These are phyloP conservation scores for Oscheius sp. DNA, from an alignment of 1,140 invertebrate species.

Conservation along the genomic window DNA sequence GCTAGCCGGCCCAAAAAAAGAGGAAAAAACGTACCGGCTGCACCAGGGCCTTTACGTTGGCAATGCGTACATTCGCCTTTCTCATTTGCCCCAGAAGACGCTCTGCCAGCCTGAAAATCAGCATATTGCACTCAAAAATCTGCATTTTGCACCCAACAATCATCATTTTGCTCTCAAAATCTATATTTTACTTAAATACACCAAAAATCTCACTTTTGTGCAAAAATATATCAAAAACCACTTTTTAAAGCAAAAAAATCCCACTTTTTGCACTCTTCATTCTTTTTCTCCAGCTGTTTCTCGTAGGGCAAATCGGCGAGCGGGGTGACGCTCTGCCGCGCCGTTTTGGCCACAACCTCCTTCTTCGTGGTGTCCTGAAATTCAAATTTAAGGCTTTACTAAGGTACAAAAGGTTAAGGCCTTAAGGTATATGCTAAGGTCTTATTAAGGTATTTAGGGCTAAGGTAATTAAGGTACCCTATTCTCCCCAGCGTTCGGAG, in stretches of 20 bases:
- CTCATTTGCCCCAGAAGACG: conserved; percentile 38
- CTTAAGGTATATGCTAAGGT: neutral
- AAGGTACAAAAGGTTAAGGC: neutral
- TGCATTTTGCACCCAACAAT: too few species aligned
- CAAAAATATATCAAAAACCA: neutral
- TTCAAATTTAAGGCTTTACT: too few species aligned
- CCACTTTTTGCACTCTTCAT: conserved; percentile 34
- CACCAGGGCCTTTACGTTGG: conserved; percentile 7
- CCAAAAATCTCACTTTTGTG: too few species aligned
- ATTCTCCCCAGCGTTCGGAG: neutral
- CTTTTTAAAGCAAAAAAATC: conserved; percentile 8
- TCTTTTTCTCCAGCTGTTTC: conserved; percentile 62
- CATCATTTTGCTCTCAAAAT: too few species aligned
- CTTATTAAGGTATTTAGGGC: neutral
- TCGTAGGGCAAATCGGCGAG: conserved; percentile 63
- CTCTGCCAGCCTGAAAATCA: conserved; percentile 5
- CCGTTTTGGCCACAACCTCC: conserved; percentile 39
- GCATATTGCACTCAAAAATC: too few species aligned
- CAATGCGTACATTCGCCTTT: conserved; percentile 18
- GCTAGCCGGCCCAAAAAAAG: conserved; percentile 48
- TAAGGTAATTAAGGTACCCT: neutral
- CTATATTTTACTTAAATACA: too few species aligned
- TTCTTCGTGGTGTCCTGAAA: conserved; percentile 16
- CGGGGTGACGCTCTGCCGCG: conserved; percentile 59
- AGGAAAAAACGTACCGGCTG: neutral